Base-by-base conservation (phyloP, 2,888 invertebrate species). In the Dromius quadrimaculatus region DNA sequence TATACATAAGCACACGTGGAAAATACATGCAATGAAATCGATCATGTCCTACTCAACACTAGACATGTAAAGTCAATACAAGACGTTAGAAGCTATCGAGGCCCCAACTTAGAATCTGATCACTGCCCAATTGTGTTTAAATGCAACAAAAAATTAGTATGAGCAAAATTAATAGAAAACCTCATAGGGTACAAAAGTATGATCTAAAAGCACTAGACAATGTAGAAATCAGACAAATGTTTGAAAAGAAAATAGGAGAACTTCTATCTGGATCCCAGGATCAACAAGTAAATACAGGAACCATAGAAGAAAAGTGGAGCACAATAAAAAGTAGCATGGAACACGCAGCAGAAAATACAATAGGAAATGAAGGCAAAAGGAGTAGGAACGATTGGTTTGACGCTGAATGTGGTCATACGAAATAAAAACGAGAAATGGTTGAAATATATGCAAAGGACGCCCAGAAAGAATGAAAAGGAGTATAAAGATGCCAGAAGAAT, bases 91-190 rank as follows among this genome's bases (percentile, higher is more conserved):
- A 61, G 36, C 9, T 43, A 41, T 34, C 57, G 63, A 36, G 66
- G 59, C 22, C 36, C 68, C 13, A 59, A 72, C 41, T 11, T 69
- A 9, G 72, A 62, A 8, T 72, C 72, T 4, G 62, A 71, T 45
- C 63, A 70, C 54, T 72, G 41, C 13, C 45, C 57, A 2, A 45
- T 72, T 13, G 54, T 32, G 5, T 8, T 5, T 8, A 6, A 47
- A 11, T 41, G 8, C n/a, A 11, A 36, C 50, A 23, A 13, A 32
- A 32, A 32, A n/a, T 28, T 28, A 28, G 28, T 28, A 3, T 28
- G 1, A 43, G n/a, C n/a, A 50, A 19, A 20, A 5, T 2, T 4
- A 19, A 50, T 2, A 50, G 22, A 22, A 8, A 20, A 11, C 6
- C 41, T 3, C 41, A 15, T 4, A 22, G n/a, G 2, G 2, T 20